Evolutionary conservation across 1,140 invertebrate species (phyloP).

Genomic region (Drosophila biarmipes): DNA sequence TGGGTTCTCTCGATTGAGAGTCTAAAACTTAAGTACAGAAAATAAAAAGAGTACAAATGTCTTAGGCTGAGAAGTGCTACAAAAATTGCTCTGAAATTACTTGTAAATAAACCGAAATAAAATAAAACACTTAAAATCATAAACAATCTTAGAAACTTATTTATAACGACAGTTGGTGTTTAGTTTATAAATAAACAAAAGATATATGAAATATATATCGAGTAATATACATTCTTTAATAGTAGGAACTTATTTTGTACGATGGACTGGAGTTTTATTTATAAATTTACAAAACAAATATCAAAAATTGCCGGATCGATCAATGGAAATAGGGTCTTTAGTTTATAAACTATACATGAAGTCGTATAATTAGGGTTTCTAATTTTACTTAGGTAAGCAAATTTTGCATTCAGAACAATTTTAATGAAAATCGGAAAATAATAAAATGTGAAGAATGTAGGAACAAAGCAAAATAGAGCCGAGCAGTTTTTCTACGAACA

Average conservation of each 20-base stretch:
- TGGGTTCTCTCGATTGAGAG: neutral
- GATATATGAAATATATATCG: neutral
- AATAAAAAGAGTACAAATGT: constrained; percentile 32
- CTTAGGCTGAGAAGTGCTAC: constrained; percentile 24
- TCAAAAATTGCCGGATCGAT: neutral
- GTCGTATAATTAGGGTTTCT: constrained; percentile 25
- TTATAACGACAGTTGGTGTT: constrained; percentile 22
- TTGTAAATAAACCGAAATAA: constrained; percentile 49
- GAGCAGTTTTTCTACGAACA: constrained; percentile 19
- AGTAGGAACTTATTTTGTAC: constrained; percentile 28
- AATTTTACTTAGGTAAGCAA: constrained; percentile 41
- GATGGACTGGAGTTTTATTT: constrained; percentile 14
- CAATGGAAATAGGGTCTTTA: neutral
- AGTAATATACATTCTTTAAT: neutral
- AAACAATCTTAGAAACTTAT: constrained; percentile 50
- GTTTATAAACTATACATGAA: constrained; percentile 30
- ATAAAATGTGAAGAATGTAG: constrained; percentile 57
- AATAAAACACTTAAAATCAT: constrained; percentile 60
- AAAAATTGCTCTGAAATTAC: constrained; percentile 76
- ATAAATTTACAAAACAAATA: neutral
- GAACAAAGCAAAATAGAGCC: constrained; percentile 47
- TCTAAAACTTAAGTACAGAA: constrained; percentile 11
- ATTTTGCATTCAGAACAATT: constrained; percentile 84
- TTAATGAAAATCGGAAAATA: constrained; percentile 55
- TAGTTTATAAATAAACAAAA: constrained; percentile 3